phyloP scores from a whole-genome alignment of 2,888 invertebrate species.

The Orgyia antiqua region DNA sequence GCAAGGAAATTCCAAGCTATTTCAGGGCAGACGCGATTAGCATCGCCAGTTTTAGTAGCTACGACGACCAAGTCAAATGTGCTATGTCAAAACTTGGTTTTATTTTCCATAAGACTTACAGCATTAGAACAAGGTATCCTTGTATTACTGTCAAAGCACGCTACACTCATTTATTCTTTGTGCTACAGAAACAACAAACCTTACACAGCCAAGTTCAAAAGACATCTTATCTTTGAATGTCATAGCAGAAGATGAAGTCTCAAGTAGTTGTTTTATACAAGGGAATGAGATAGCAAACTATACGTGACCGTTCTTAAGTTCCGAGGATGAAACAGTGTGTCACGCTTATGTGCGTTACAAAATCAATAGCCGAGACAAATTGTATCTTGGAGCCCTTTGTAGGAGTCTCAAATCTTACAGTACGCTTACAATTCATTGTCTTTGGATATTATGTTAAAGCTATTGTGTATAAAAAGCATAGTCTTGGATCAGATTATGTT shows the following conservation, averaged over 20 bases:
- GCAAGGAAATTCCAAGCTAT: conserved; percentile 57
- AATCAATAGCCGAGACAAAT: conserved; percentile 31
- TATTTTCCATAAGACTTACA: too few relatives aligned
- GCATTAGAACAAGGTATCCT: not conserved
- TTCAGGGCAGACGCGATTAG: conserved; percentile 56
- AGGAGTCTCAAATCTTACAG: conserved; percentile 14
- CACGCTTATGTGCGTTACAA: conserved; percentile 36
- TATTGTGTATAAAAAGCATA: too few relatives aligned
- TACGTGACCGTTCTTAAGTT: conserved; percentile 50
- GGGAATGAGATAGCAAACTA: conserved; percentile 35
- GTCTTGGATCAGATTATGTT: too few relatives aligned
- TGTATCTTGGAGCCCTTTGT: conserved; percentile 14
- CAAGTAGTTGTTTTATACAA: conserved; percentile 28
- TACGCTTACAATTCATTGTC: too few relatives aligned
- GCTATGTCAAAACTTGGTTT: conserved; percentile 28
- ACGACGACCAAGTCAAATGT: conserved; percentile 22
- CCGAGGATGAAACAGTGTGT: conserved; percentile 44
- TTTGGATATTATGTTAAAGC: too few relatives aligned
- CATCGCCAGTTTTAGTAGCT: conserved; percentile 34
- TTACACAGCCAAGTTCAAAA: conserved; percentile 29
- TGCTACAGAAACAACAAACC: conserved; percentile 31
- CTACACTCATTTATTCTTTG: conserved; percentile 37
- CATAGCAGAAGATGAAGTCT: conserved; percentile 25
- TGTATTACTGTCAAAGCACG: conserved; percentile 6
- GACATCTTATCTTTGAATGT: conserved; percentile 24